phyloP scores from a whole-genome alignment of 2,888 invertebrate species.

The Heliconius cydno region DNA sequence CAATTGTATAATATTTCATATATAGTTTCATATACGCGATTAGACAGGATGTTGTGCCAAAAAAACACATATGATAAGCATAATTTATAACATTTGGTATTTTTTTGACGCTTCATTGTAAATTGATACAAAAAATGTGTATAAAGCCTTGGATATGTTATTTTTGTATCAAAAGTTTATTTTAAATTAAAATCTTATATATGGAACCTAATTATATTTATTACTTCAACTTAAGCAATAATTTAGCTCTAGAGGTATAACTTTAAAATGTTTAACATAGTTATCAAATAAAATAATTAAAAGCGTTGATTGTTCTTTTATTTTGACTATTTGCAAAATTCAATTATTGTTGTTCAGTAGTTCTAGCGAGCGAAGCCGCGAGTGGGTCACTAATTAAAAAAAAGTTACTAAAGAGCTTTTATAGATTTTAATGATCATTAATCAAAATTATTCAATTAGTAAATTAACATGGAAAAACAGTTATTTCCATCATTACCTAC shows the following conservation, averaged over 20 bases:
- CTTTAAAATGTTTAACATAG: no score
- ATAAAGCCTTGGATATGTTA: background rate
- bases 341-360: no score
- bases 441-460: background rate
- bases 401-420: background rate
- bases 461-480: background rate
- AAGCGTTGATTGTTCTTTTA: no score
- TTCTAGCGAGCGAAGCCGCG: no score
- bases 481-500: slow-evolving; percentile 4
- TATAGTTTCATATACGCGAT: background rate
- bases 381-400: no score
- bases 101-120: slow-evolving; percentile 12
- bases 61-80: slow-evolving; percentile 7
- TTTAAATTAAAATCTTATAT: background rate
- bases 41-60: slow-evolving; percentile 7
- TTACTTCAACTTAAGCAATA: no score
- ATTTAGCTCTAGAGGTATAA: no score
- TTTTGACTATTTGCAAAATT: no score
- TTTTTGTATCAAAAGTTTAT: background rate
- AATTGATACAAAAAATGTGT: slow-evolving; percentile 1
- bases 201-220: background rate
- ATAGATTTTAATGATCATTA: background rate
- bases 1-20: slow-evolving; percentile 5
- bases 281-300: no score
- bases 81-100: slow-evolving; percentile 5